Base-by-base conservation (phyloP, 2,888 invertebrate species). In the Thumatha senex region DNA sequence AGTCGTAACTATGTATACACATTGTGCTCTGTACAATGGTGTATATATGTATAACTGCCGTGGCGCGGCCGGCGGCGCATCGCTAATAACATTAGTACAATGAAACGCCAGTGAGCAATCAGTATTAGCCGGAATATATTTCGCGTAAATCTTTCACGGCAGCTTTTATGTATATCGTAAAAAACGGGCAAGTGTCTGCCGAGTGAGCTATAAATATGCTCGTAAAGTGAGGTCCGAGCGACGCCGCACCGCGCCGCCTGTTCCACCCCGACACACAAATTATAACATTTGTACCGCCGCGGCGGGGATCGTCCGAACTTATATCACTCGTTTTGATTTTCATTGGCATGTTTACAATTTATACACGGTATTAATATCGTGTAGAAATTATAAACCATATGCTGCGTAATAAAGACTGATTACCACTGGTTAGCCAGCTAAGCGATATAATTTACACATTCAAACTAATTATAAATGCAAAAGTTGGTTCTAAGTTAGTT, bases 141-240 rank as follows among this genome's bases (percentile, higher is more conserved):
- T 83, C 73, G 79, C 86, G 86, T 90, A 90, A 89, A 90, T 89
- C 89, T 88, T 88, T 81, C 85, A 82, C 87, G 86, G 84, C 82
- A 80, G 84, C 82, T 87, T 89, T 90, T 88, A 90, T 89, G 90
- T 88, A 79, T 89, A 88, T 89, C 89, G 87, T 90, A 89, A 90
- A 90, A 89, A 89, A 87, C 84, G 84, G 72, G 67, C 79, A 77
- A 83, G 87, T 85, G 89, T 86, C 86, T 86, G 75, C 64, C 76
- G 80, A 80, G 82, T 76, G 80, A 77, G 82, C 82, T 76, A 82
- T 89, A 89, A 89, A 89, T 88, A 86, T 80, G 73, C 66, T 84
- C 88, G 84, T 88, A 88, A 89, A 88, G 72, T 46, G 58, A 46
- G 53, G 54, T 39, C 46, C 44, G 18, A 41, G 34, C 33, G 48